phyloP scores from a whole-genome alignment of 2,797 vertebrate genomes.

The Sebastolobus alascanus region DNA sequence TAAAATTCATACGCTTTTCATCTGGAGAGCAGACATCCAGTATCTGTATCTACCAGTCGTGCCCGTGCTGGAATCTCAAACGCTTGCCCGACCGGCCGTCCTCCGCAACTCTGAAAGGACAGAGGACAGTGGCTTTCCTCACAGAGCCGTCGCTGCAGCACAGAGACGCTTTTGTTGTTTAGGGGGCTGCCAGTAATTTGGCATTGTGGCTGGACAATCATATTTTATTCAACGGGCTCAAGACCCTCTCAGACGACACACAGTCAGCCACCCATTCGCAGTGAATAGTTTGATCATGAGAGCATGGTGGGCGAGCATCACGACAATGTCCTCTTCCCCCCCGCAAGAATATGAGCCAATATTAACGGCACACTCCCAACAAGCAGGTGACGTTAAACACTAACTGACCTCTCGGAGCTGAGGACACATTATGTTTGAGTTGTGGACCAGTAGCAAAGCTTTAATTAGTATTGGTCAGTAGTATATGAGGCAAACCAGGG shows the following conservation, averaged over 20 bases:
- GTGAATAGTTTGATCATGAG: slow-evolving; percentile 75
- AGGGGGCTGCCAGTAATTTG: slow-evolving; percentile 54
- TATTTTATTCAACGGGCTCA: slow-evolving; percentile 84
- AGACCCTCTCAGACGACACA: slow-evolving; percentile 65
- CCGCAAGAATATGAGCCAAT: slow-evolving; percentile 26
- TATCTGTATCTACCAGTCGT: slow-evolving; percentile 71
- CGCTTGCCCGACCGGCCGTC: slow-evolving; percentile 59
- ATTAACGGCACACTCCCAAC: slow-evolving; percentile 21
- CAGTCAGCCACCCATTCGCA: slow-evolving; percentile 58
- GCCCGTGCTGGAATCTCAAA: slow-evolving; percentile 82
- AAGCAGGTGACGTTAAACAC: slow-evolving; percentile 33
- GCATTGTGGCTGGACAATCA: slow-evolving; percentile 76
- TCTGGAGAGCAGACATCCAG: slow-evolving; percentile 75
- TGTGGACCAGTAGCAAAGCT: not conserved
- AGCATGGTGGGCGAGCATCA: slow-evolving; percentile 60
- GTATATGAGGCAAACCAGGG: not conserved
- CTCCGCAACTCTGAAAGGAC: slow-evolving; percentile 70
- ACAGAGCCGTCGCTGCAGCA: slow-evolving; percentile 61
- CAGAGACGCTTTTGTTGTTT: slow-evolving; percentile 83
- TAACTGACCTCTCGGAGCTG: slow-evolving; percentile 25
- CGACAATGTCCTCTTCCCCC: not conserved
- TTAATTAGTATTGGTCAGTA: not conserved
- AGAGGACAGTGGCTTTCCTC: slow-evolving; percentile 84
- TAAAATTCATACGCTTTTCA: slow-evolving; percentile 82
- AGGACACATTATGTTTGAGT: not conserved